Percentiles rank a stretch among this genome's conserved stretches.
Evolutionary conservation across 2,888 invertebrate species (phyloP).

Genomic region (Cerceris ruficornis): DNA sequence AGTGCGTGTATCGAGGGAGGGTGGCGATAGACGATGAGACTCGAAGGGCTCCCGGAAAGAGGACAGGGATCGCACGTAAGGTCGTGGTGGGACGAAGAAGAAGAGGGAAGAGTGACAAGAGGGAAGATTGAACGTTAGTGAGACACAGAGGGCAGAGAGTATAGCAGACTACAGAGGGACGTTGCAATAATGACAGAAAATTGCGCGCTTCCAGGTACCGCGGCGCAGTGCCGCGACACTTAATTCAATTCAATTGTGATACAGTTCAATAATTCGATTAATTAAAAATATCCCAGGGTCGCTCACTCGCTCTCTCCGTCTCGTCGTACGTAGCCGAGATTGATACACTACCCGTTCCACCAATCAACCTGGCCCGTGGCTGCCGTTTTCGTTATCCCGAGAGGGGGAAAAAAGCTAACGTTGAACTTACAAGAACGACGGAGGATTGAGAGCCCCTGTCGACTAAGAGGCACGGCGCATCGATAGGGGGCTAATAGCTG

Average conservation of each 20-base stretch:
- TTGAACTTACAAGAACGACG: not conserved
- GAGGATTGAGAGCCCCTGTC: constrained; percentile 55
- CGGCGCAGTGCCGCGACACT: constrained; percentile 72
- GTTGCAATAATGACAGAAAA: constrained; percentile 76
- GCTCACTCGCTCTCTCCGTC: constrained; percentile 57
- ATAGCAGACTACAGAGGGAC: constrained; percentile 36
- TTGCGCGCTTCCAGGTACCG: constrained; percentile 73
- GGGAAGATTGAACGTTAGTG: constrained; percentile 22
- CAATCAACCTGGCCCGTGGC: not conserved
- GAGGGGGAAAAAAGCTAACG: no score
- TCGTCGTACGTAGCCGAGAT: constrained; percentile 42
- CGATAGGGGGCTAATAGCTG: constrained; percentile 68
- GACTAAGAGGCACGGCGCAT: constrained; percentile 57
- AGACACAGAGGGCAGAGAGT: constrained; percentile 18
- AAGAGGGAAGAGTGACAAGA: constrained; percentile 5
- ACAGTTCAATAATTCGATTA: constrained; percentile 82
- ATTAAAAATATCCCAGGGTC: constrained; percentile 78
- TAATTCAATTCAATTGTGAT: constrained; percentile 80
- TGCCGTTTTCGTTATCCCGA: no score
- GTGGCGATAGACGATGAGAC: constrained; percentile 21
- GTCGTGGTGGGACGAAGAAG: not conserved
- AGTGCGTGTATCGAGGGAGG: constrained; percentile 41
- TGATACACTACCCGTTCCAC: constrained; percentile 14
- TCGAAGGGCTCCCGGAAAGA: constrained; percentile 16
- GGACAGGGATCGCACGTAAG: constrained; percentile 13